phyloP scores from a whole-genome alignment of 2,888 invertebrate genomes.

The Diogma glabrata region DNA sequence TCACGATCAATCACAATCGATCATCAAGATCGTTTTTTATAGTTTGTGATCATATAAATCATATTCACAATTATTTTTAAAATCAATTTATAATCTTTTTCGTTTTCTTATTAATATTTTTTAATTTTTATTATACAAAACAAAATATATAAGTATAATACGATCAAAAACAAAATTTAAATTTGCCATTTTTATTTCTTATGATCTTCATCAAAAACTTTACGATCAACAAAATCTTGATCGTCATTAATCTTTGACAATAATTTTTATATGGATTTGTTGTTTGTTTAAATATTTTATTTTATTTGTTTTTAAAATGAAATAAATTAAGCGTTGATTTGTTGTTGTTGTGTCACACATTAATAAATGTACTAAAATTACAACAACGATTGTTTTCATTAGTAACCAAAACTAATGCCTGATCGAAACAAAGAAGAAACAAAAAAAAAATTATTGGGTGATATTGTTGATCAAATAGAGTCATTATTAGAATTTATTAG shows the following conservation, averaged over 20 bases:
- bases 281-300: neutral
- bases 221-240: constrained; percentile 9
- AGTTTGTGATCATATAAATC: constrained; percentile 7
- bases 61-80: constrained; percentile 8
- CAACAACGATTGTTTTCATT: too few species aligned
- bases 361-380: too few species aligned
- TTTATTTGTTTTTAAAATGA: constrained; percentile 7
- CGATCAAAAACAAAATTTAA: neutral
- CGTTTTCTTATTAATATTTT: too few species aligned
- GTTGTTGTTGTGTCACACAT: too few species aligned
- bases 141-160: too few species aligned
- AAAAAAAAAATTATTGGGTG: too few species aligned
- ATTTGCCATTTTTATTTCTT: neutral
- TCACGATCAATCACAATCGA: constrained; percentile 5
- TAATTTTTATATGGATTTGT: constrained; percentile 2
- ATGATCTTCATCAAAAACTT: constrained; percentile 3
- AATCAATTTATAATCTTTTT: constrained; percentile 5
- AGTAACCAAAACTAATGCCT: too few species aligned
- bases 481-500: too few species aligned
- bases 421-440: too few species aligned
- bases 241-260: constrained; percentile 9
- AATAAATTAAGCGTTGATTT: too few species aligned
- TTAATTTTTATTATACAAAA: too few species aligned
- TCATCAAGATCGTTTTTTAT: constrained; percentile 9
- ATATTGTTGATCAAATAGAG: too few species aligned